These are phyloP conservation scores for Drosophila kikkawai DNA, from an alignment of 1,140 invertebrate genomes.

Conservation along the genomic window DNA sequence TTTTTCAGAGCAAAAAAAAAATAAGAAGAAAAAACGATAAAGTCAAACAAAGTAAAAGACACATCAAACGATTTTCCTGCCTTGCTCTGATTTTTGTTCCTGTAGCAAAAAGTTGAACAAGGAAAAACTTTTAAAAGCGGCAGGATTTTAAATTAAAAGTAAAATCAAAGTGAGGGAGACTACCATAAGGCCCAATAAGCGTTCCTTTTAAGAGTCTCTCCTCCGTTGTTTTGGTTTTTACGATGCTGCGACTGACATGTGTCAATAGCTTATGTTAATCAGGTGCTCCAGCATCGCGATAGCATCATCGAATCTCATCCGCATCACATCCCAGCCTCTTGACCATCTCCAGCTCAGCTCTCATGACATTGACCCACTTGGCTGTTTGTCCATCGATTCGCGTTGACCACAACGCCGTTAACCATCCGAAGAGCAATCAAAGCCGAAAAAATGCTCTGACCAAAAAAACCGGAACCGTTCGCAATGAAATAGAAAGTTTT, in stretches of 20 bases:
- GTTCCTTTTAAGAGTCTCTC: background rate
- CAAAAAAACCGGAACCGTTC: slow-evolving; percentile 67
- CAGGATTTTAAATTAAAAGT: slow-evolving; percentile 65
- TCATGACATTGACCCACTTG: slow-evolving; percentile 77
- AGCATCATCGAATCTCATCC: slow-evolving; percentile 28
- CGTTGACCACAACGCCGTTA: slow-evolving; percentile 56
- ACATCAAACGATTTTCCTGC: slow-evolving; percentile 65
- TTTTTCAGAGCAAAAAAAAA: slow-evolving; percentile 27
- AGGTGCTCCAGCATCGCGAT: slow-evolving; percentile 51
- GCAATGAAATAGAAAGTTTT: slow-evolving; percentile 78
- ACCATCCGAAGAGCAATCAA: slow-evolving; percentile 44
- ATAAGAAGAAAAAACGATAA: slow-evolving; percentile 21
- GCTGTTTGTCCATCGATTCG: slow-evolving; percentile 68
- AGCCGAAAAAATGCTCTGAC: slow-evolving; percentile 27
- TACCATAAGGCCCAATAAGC: background rate
- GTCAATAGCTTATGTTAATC: slow-evolving; percentile 60
- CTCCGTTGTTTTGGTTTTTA: slow-evolving; percentile 5
- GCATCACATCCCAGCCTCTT: slow-evolving; percentile 16
- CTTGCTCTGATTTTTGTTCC: slow-evolving; percentile 6
- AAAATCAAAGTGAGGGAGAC: slow-evolving; percentile 13
- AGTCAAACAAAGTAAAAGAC: slow-evolving; percentile 40
- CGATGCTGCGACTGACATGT: slow-evolving; percentile 35
- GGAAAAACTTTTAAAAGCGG: slow-evolving; percentile 45
- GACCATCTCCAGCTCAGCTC: slow-evolving; percentile 29
- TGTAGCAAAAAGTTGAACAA: slow-evolving; percentile 15